Percentiles rank a stretch among this genome's conserved stretches.
phyloP scores from a whole-genome alignment of 2,113 vertebrate species.

The Myotis lucifugus region DNA sequence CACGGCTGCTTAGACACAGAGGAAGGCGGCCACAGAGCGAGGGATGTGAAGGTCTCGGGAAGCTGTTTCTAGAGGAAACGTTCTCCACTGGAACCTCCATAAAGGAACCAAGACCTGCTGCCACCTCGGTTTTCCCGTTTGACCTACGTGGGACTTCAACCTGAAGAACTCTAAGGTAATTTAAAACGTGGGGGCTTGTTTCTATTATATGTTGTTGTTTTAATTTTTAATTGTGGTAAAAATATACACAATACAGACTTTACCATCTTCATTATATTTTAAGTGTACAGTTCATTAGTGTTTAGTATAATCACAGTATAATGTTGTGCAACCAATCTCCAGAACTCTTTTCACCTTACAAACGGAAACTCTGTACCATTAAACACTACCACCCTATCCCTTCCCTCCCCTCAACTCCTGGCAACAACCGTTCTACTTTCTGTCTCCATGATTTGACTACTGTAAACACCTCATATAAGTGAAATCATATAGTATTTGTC shows the following conservation, averaged over 20 bases:
- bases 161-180: background rate
- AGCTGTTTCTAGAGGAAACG: background rate
- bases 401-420: background rate
- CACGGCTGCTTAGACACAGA: too few species aligned
- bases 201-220: background rate
- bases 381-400: background rate
- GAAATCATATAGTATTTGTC: background rate
- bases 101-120: background rate
- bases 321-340: background rate
- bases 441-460: background rate
- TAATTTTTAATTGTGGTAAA: background rate
- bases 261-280: background rate
- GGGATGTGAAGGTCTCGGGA: fast-evolving
- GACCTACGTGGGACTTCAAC: background rate
- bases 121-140: background rate
- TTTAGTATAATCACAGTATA: background rate
- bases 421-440: background rate
- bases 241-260: background rate
- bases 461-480: background rate
- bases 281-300: background rate
- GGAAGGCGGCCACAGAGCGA: background rate
- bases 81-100: background rate
- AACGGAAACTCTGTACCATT: background rate
- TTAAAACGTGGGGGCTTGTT: background rate
- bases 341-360: background rate